phyloP scores from a whole-genome alignment of 2,888 invertebrate genomes.

The Dasysyrphus albostriatus region DNA sequence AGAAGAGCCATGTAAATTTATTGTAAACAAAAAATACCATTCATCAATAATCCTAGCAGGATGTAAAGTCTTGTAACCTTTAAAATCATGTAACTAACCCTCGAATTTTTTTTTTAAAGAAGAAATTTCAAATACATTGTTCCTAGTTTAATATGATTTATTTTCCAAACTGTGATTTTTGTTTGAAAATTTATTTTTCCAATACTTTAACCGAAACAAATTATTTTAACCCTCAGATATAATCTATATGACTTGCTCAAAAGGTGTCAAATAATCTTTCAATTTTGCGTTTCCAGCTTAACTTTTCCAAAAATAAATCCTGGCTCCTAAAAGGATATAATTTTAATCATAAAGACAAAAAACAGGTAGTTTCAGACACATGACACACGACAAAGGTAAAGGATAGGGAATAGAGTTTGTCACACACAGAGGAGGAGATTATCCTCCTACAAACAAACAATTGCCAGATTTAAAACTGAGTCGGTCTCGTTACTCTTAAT shows the following conservation, averaged over 20 bases:
- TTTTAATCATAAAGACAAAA: background rate
- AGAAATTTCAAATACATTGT: background rate
- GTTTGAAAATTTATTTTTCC: background rate
- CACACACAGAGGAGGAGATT: background rate
- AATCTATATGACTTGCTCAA: background rate
- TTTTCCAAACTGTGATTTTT: background rate
- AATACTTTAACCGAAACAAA: background rate
- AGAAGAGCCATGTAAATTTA: background rate
- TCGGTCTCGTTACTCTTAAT: background rate
- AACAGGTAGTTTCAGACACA: background rate
- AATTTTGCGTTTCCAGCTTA: background rate
- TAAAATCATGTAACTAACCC: background rate
- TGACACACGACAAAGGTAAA: background rate
- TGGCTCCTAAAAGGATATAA: background rate
- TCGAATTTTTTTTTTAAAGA: background rate
- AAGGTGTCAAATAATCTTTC: background rate
- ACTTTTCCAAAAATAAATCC: background rate
- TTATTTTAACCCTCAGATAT: background rate
- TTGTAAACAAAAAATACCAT: background rate
- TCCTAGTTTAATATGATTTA: background rate
- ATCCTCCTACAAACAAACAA: slow-evolving; percentile 17
- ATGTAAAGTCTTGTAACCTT: background rate
- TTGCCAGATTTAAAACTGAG: background rate
- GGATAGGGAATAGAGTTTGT: background rate
- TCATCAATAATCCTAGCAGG: background rate